phyloP scores from a whole-genome alignment of 1,140 invertebrate genomes.

The Tribolium madens region DNA sequence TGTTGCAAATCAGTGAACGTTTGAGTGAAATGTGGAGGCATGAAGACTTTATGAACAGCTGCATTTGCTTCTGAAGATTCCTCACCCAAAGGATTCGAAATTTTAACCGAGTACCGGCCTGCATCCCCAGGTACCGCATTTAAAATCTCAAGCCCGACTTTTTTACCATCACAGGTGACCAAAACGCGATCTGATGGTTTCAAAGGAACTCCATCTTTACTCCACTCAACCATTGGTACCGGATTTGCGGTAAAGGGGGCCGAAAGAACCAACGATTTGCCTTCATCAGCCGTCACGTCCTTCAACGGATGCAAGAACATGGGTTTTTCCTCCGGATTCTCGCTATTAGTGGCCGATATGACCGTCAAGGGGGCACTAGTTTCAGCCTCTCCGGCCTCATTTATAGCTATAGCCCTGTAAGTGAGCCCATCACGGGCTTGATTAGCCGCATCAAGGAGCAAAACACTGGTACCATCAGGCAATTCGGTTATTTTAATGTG shows the following conservation, averaged over 20 bases:
- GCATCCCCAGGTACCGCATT: conserved; percentile 78
- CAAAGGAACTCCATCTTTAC: conserved; percentile 80
- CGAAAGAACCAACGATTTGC: conserved; percentile 74
- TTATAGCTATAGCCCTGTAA: conserved; percentile 81
- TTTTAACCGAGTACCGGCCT: conserved; percentile 80
- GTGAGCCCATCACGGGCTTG: conserved; percentile 77
- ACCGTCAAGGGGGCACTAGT: conserved; percentile 79
- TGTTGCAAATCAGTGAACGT: conserved; percentile 88
- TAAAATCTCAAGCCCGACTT: conserved; percentile 82
- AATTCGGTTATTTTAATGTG: conserved; percentile 75
- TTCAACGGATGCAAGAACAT: conserved; percentile 79
- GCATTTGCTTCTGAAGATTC: conserved; percentile 77
- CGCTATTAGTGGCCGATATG: conserved; percentile 67
- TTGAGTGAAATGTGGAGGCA: conserved; percentile 85
- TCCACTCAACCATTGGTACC: conserved; percentile 86
- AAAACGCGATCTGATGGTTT: conserved; percentile 74
- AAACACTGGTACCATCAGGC: conserved; percentile 76
- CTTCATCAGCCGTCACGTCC: conserved; percentile 83
- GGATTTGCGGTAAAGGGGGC: conserved; percentile 87
- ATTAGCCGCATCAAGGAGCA: conserved; percentile 73
- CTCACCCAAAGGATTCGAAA: conserved; percentile 82
- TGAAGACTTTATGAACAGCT: conserved; percentile 82
- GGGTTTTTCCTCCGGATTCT: conserved; percentile 78
- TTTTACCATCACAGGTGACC: conserved; percentile 85
- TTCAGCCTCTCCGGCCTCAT: conserved; percentile 78